Conservation (phyloP, 1,140 invertebrate species). For the Drosophila nikananu region DNA sequence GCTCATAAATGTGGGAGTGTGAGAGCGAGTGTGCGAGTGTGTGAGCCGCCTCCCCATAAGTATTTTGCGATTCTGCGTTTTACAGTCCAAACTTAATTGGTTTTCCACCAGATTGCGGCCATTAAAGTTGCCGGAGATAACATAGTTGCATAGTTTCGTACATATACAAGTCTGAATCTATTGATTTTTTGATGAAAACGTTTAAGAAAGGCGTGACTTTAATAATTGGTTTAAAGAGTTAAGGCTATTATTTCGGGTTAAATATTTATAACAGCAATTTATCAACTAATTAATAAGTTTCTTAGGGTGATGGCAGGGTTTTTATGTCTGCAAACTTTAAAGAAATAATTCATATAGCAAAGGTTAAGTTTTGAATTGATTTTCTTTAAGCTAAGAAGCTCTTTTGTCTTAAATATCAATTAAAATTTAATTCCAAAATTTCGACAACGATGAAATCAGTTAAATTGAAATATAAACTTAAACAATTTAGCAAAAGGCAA, state of each 20-base stretch:
- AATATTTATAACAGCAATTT: not conserved
- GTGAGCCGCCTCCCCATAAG: conserved; percentile 17
- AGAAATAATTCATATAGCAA: not conserved
- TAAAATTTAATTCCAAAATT: not conserved
- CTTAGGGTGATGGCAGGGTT: no score
- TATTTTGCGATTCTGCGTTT: conserved; percentile 67
- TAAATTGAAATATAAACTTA: no score
- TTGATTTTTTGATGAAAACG: conserved; percentile 9
- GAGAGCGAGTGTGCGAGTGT: conserved; percentile 11
- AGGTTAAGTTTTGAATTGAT: not conserved
- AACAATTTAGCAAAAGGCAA: no score
- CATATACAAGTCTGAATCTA: not conserved
- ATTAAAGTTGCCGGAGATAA: conserved; percentile 11
- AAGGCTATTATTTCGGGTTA: not conserved
- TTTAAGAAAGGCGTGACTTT: not conserved
- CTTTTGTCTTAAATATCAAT: not conserved
- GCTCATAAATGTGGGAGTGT: conserved; percentile 33
- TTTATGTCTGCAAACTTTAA: not conserved
- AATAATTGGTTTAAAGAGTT: conserved; percentile 7
- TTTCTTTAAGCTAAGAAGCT: not conserved
- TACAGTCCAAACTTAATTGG: conserved; percentile 74
- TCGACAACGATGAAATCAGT: not conserved
- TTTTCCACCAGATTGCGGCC: conserved; percentile 53
- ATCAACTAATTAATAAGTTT: no score
- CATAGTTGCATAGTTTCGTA: conserved; percentile 7